A percentile compares a stretch with the other conserved stretches of the same genome.
Conservation (phyloP, 2,113 vertebrate species). For the Grallaria varia region DNA sequence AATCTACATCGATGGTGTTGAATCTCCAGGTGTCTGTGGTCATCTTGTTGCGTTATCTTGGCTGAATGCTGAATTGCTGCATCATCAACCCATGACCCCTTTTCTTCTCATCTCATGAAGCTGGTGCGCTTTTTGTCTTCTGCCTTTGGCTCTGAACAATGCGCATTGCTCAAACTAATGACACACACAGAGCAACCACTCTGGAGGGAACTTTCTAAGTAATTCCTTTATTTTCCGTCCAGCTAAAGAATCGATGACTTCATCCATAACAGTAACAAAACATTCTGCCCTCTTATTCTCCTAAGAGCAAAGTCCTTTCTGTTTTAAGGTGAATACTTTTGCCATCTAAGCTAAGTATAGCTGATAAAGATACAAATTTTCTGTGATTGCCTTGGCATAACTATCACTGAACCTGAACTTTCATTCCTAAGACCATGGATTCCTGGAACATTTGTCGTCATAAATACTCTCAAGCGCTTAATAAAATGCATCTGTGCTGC, state of each 20-base stretch:
- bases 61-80: neutral
- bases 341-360: neutral
- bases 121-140: neutral
- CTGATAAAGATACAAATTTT: neutral
- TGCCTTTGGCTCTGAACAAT: neutral
- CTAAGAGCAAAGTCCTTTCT: neutral
- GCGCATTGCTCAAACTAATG: neutral
- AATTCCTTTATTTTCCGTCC: neutral
- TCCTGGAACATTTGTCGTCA: neutral
- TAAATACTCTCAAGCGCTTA: neutral
- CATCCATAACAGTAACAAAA: neutral
- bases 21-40: neutral
- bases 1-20: neutral
- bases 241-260: neutral
- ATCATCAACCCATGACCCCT: neutral
- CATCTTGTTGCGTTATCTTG: neutral
- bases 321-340: neutral
- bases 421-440: neutral
- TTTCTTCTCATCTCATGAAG: neutral
- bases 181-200: neutral
- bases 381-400: neutral
- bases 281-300: neutral
- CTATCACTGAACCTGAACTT: neutral
- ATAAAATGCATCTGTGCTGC: neutral
- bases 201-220: neutral